Base-by-base conservation (phyloP, 2,113 vertebrate genomes). In the Merops nubicus region DNA sequence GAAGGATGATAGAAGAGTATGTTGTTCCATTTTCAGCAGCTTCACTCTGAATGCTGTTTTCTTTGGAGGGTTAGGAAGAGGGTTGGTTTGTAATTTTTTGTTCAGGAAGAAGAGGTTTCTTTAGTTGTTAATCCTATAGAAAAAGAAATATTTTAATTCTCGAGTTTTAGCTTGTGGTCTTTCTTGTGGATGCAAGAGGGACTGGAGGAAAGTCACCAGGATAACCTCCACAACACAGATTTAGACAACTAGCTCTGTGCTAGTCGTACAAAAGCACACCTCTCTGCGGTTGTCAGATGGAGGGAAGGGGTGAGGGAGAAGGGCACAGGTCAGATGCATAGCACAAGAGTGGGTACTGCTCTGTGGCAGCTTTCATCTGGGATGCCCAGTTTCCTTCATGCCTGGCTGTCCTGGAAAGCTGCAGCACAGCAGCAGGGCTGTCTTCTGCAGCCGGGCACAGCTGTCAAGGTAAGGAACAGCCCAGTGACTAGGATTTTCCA, bases 391-490 rank as follows among this genome's bases (percentile, higher is more conserved):
- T 67, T 54, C 11, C 22, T 40, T 51, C 14, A 2, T 9, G 6
- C 12, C 1, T 8, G 21, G 21, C 11, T 1, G 1, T n/a, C 5
- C 42, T 16, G 18, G 10, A 33, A 92, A 75, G n/a, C 34, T 11
- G 5, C 33, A 73, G 67, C 47, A 40, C 31, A 42, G 21, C 25
- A 59, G 31, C 40, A 28, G 26, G 22, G 28, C 15, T 77, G 33
- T 38, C 76, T 47, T 72, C 68, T 43, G 34, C 50, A 60, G 34
- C 31, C 1, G 0, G 18, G 20, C 4, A 3, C 16, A 8, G 50
- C 0, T 0, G 25, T 16, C 5, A 31, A 73, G 23, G 36, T 31
- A 33, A 40, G 21, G 8, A 34, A 8, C 23, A 31, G 21, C 23
- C 29, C 48, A 11, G n/a, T 21, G 36, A 15, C 25, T 36, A 9